Conservation (phyloP, 2,113 vertebrate species). For the Tachycineta bicolor region DNA sequence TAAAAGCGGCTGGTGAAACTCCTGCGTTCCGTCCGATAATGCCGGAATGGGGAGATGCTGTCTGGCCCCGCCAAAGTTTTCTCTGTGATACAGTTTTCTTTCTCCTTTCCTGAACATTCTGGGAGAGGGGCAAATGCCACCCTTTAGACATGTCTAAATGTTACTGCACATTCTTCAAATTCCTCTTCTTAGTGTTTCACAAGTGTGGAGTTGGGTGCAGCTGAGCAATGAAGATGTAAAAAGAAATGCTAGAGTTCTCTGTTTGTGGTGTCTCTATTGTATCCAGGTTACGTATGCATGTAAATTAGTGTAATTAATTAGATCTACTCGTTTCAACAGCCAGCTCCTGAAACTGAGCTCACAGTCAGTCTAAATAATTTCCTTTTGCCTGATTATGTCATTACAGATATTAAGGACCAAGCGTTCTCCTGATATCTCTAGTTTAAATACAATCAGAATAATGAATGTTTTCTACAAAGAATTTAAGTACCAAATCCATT, state of each 20-base stretch:
- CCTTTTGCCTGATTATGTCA: neutral
- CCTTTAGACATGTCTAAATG: neutral
- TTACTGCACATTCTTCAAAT: neutral
- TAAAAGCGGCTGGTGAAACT: neutral
- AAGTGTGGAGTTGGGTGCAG: neutral
- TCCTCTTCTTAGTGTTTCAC: neutral
- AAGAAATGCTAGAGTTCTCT: neutral
- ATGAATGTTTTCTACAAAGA: constrained; percentile 3
- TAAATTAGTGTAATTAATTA: neutral
- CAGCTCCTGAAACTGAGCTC: neutral
- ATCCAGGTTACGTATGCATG: neutral
- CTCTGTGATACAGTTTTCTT: neutral
- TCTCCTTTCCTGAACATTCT: neutral
- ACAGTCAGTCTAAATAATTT: neutral
- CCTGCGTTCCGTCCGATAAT: neutral
- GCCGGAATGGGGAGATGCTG: neutral
- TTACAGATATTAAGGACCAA: neutral
- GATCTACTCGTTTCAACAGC: neutral
- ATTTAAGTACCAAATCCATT: constrained; percentile 14
- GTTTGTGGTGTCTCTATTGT: neutral
- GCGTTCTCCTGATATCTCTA: neutral
- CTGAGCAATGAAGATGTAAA: neutral
- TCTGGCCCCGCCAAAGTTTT: neutral
- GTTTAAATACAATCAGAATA: constrained; percentile 17
- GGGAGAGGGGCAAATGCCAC: neutral